Conservation (phyloP, 2,888 invertebrate species). For the Synergus laeviventris region DNA sequence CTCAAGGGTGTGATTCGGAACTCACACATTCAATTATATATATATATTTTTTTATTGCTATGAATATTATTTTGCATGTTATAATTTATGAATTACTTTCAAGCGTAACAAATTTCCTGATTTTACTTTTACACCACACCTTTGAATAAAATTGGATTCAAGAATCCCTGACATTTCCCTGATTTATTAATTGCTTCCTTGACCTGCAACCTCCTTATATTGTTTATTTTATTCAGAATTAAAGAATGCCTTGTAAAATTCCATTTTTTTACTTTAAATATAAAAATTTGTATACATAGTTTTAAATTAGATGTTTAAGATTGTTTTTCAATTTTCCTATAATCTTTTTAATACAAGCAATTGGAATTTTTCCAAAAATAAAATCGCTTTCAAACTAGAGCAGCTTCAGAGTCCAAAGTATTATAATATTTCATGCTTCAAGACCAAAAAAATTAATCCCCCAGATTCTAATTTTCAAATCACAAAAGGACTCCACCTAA, state of each 20-base stretch:
- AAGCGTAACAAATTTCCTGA: neutral
- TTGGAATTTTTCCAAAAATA: neutral
- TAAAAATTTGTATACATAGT: too few species aligned
- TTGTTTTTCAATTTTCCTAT: too few species aligned
- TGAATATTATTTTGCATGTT: neutral
- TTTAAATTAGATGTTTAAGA: too few species aligned
- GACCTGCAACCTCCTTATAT: neutral
- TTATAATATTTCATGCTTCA: neutral
- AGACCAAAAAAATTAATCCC: neutral
- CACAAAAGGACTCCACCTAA: conserved; percentile 12
- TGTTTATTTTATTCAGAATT: neutral
- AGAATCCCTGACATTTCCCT: neutral
- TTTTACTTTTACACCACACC: neutral
- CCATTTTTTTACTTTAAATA: too few species aligned
- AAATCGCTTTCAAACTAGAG: neutral
- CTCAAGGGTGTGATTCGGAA: too few species aligned
- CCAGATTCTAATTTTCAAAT: neutral
- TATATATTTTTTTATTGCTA: neutral
- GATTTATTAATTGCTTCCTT: neutral
- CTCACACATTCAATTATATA: too few species aligned
- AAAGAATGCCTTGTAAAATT: neutral
- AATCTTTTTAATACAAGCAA: neutral
- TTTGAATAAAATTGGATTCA: neutral
- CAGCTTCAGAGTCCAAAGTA: neutral
- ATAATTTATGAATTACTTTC: neutral